Base-by-base conservation (phyloP, 2,888 invertebrate species). In the Ischnus inquisitorius region DNA sequence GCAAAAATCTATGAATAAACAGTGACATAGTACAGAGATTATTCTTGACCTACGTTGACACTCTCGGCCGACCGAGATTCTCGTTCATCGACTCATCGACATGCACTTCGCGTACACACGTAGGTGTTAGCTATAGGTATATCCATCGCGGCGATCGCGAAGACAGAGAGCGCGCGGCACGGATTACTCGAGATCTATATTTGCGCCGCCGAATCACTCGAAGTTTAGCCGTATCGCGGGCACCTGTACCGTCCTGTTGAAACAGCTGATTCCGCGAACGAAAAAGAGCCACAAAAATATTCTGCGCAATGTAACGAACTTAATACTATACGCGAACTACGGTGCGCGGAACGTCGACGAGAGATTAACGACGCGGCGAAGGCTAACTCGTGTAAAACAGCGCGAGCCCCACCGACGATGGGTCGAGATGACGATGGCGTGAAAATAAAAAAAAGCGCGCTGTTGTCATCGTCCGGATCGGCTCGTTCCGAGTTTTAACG, bases 131-230 rank as follows among this genome's bases (percentile, higher is more conserved):
- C 68, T 77, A 82, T 68, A 74, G 48, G 22, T 76, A 62, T 4
- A 16, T 14, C 22, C 39, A 25, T 16, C 54, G 14, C 48, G 60
- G 51, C 57, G 54, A 68, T 77, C 60, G 67, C 60, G 34, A 34
- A 48, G 71, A 64, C 77, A 62, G 71, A 64, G 80, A 62, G 68
- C 77, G 68, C 77, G 72, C 74, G 80, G 79, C 82, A 83, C 83
- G 84, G 79, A 85, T 87, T 85, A 84, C 85, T 81, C 79, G 68
- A 46, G 78, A 85, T 85, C 87, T 87, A 87, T 85, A 87, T 87
- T 85, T 75, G 85, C 84, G 79, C 81, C 81, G 77, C 77, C 83
- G 68, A 84, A 83, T 84, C 84, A 81, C 77, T 85, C 72, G 72
- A 67, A 77, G 68, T 74, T 74, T 68, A 64, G n/a, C 41, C 64